Evolutionary conservation across 2,888 invertebrate species (phyloP).

Genomic region (Tinea trinotella): DNA sequence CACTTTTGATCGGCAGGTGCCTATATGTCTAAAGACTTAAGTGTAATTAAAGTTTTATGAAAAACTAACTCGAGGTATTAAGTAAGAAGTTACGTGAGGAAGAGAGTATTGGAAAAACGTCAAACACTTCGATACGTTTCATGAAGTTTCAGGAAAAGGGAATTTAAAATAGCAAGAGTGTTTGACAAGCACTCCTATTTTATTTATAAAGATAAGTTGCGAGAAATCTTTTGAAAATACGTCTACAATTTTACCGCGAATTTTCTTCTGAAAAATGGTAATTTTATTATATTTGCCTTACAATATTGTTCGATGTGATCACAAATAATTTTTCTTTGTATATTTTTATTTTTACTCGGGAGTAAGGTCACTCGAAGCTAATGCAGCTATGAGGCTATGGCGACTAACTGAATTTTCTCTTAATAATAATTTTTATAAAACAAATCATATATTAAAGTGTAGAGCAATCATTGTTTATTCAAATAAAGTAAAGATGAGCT

Average conservation of each 20-base stretch:
- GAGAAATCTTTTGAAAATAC: background rate
- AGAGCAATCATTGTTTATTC: too few relatives aligned
- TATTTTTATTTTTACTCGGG: too few relatives aligned
- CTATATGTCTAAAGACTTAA: too few relatives aligned
- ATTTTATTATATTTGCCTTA: background rate
- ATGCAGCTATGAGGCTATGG: too few relatives aligned
- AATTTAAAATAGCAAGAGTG: constrained; percentile 10
- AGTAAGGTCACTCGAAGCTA: too few relatives aligned
- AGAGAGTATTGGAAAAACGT: constrained; percentile 5
- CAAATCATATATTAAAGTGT: too few relatives aligned
- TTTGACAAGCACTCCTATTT: constrained; percentile 10
- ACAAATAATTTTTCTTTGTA: too few relatives aligned
- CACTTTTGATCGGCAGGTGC: too few relatives aligned
- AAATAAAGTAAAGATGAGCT: too few relatives aligned
- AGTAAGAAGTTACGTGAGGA: background rate
- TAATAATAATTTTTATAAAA: too few relatives aligned
- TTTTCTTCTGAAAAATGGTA: background rate
- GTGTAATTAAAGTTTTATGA: background rate
- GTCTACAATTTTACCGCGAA: background rate
- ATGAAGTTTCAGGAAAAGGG: background rate
- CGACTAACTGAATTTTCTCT: too few relatives aligned
- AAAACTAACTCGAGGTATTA: background rate
- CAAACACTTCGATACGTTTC: background rate
- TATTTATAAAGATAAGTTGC: background rate
- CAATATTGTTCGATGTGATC: too few relatives aligned